Evolutionary conservation across 2,888 invertebrate species (phyloP).

Genomic region (Sipunculus nudus): DNA sequence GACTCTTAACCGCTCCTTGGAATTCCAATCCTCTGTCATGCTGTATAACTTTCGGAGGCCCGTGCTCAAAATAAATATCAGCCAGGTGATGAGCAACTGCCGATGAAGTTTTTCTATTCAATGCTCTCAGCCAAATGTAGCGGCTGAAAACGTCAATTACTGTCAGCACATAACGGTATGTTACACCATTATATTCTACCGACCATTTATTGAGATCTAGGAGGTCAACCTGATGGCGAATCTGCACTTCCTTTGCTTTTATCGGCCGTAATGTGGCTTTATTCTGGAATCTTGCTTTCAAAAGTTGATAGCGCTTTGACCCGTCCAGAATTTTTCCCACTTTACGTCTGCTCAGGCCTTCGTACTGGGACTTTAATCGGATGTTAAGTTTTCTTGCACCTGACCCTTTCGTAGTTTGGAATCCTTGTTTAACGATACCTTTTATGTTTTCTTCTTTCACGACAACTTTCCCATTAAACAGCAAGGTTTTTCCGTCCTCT

Average conservation of each 20-base stretch:
- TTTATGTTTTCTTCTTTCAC: too few species aligned
- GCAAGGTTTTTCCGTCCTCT: too few species aligned
- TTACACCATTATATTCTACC: background rate
- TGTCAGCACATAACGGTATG: background rate
- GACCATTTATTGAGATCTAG: background rate
- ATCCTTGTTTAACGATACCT: too few species aligned
- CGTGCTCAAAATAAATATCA: background rate
- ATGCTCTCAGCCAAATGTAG: constrained; percentile 7
- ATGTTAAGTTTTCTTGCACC: too few species aligned
- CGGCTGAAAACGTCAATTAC: constrained; percentile 8
- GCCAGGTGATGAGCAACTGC: background rate
- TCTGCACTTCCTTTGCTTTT: background rate
- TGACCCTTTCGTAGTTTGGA: too few species aligned
- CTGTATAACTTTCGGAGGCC: background rate
- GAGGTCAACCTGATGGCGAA: background rate
- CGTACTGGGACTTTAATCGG: too few species aligned
- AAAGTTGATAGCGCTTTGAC: too few species aligned
- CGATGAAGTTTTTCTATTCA: background rate
- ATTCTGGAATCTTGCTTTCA: background rate
- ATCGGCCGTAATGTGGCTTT: background rate
- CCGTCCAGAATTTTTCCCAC: too few species aligned
- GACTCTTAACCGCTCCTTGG: background rate
- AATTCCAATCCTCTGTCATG: background rate
- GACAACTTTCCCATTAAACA: too few species aligned
- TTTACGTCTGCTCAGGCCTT: too few species aligned